Conservation (phyloP, 2,797 vertebrate genomes). For the Sebastes reedi region DNA sequence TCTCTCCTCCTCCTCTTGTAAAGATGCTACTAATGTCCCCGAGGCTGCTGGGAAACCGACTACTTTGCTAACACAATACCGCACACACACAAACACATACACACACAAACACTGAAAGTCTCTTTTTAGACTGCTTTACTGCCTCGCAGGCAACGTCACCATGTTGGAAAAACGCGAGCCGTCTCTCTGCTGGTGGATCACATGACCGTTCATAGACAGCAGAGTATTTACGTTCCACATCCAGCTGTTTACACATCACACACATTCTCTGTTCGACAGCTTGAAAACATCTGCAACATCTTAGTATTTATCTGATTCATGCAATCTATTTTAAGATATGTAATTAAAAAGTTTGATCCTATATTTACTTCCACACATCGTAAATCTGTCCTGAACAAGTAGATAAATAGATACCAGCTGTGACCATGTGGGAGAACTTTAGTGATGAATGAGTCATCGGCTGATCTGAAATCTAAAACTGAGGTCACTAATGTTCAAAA, state of each 20-base stretch:
- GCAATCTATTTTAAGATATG: neutral
- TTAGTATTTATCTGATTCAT: neutral
- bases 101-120: conserved; percentile 13
- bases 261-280: neutral
- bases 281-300: neutral
- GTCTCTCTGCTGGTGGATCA: conserved; percentile 14
- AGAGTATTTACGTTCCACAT: neutral
- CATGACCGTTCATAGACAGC: conserved; percentile 26
- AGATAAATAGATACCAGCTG: neutral
- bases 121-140: conserved; percentile 23
- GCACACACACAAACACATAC: conserved; percentile 5
- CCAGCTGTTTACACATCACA: neutral
- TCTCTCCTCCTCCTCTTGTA: conserved; percentile 14
- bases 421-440: neutral
- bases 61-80: conserved; percentile 52
- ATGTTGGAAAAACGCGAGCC: neutral
- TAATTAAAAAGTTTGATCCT: neutral
- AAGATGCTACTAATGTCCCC: conserved; percentile 41
- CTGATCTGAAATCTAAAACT: neutral
- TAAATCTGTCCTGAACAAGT: neutral
- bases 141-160: conserved; percentile 16
- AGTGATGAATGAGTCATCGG: neutral
- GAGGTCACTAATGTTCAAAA: neutral
- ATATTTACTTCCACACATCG: neutral
- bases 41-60: conserved; percentile 38